Evolutionary conservation across 2,888 invertebrate species (phyloP), one percentile per base, ranked within the genome.

Genomic region (Stenotaenia linearis): DNA sequence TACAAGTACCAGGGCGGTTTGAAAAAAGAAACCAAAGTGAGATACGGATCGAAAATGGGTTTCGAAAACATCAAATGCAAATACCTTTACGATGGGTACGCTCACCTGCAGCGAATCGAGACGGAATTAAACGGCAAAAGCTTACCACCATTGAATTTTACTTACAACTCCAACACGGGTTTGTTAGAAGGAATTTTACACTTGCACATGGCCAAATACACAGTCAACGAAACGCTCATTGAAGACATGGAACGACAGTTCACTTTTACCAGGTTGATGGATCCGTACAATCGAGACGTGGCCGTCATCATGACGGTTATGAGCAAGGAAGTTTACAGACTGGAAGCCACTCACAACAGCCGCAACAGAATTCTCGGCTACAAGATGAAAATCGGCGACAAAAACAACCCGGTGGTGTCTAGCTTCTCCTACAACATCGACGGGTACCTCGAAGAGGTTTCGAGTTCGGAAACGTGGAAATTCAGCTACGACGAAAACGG

Each of bases 401-500:
- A 76, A 45, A 56, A 56, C 23, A 75, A 61, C 9, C 0, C 91
- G 92, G 0, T 91, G 25, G 91, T 91, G 84, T 93, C 95, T 84
- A 91, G 94, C 84, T 92, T 97, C 80, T 93, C 92, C 69, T 98
- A 98, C 86, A 97, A 97, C 85, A 94, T 94, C 69, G 97, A 98
- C 85, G 96, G 97, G 0, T 96, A 97, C 85, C 91, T 98, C 3
- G 90, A 95, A 83, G 96, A 97, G 86, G 95, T 96, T 0, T 90
- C 92, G 23, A 95, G 95, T 3, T 89, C 78, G 56, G 94, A 92
- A 83, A 94, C 94, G 84, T 96, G 95, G 95, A 94, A 95, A 83
- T 97, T 95, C 85, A 91, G 93, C 0, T 96, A 95, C 84, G 96
- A 96, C 87, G 95, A 95, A 85, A 96, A 96, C 85, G 97, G 97